Conservation (phyloP, 1,140 invertebrate genomes). For the Drosophila subobscura region DNA sequence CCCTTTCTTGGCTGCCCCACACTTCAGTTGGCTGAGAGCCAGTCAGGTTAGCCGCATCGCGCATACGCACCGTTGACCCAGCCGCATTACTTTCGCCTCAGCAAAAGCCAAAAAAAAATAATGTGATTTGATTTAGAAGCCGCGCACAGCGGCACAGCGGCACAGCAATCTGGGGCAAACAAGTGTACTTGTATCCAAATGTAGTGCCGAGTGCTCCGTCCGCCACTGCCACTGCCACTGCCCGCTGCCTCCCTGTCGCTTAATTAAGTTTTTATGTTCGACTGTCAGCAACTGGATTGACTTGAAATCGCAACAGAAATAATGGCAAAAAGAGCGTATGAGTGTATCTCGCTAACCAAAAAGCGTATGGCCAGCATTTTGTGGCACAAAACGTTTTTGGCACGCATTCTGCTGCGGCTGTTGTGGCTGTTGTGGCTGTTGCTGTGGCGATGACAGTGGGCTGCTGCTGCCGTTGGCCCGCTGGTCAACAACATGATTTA, state of each 20-base stretch:
- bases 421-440: conserved; percentile 5
- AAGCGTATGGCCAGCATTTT: conserved; percentile 68
- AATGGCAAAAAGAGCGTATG: conserved; percentile 22
- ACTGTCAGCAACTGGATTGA: conserved; percentile 71
- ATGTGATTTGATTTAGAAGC: conserved; percentile 18
- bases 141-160: conserved; percentile 2
- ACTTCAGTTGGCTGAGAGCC: conserved; percentile 48
- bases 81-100: conserved; percentile 66
- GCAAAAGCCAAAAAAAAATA: conserved; percentile 4
- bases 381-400: conserved; percentile 70
- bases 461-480: conserved; percentile 36
- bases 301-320: conserved; percentile 66
- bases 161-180: conserved; percentile 38
- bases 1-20: neutral
- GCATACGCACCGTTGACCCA: conserved; percentile 72
- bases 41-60: conserved; percentile 54
- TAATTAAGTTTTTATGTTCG: conserved; percentile 75
- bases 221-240: conserved; percentile 1
- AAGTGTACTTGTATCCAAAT: neutral
- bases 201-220: conserved; percentile 2
- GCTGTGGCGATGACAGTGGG: conserved; percentile 37
- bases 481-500: conserved; percentile 62
- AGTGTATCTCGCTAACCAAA: conserved; percentile 53
- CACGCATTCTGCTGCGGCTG: conserved; percentile 39
- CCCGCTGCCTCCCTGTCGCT: conserved; percentile 15